Conservation (phyloP, 2,888 invertebrate genomes). For the Hypena proboscidalis region DNA sequence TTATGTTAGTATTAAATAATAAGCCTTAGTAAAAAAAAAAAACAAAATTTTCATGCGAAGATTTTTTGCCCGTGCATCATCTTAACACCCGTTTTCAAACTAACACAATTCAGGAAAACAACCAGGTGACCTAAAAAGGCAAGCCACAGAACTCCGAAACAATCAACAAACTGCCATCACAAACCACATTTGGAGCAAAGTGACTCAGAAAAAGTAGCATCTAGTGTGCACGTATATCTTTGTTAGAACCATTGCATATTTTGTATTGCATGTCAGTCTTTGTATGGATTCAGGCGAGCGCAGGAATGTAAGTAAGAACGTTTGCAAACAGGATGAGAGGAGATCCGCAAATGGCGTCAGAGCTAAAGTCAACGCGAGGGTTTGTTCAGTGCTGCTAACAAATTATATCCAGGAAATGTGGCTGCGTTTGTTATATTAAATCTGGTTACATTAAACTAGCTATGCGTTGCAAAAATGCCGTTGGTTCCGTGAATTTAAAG, state of each 20-base stretch:
- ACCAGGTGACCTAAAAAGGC: neutral
- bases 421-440: constrained; percentile 47
- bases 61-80: too few relatives aligned
- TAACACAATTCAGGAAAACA: too few relatives aligned
- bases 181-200: constrained; percentile 6
- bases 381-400: constrained; percentile 54
- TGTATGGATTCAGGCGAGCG: constrained; percentile 48
- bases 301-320: constrained; percentile 54
- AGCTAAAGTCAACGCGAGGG: constrained; percentile 50
- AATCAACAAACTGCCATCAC: constrained; percentile 1
- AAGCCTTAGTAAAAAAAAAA: too few relatives aligned
- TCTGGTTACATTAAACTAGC: constrained; percentile 27
- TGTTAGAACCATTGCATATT: constrained; percentile 34
- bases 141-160: neutral
- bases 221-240: constrained; percentile 20
- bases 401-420: constrained; percentile 47
- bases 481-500: neutral
- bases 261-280: constrained; percentile 39
- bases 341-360: constrained; percentile 52
- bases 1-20: too few relatives aligned
- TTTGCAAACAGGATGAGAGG: constrained; percentile 51
- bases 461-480: constrained; percentile 2
- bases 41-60: too few relatives aligned
- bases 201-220: constrained; percentile 9
- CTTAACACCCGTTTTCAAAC: too few relatives aligned